Conservation (phyloP, 1,140 invertebrate species). For the Drosophila azteca region DNA sequence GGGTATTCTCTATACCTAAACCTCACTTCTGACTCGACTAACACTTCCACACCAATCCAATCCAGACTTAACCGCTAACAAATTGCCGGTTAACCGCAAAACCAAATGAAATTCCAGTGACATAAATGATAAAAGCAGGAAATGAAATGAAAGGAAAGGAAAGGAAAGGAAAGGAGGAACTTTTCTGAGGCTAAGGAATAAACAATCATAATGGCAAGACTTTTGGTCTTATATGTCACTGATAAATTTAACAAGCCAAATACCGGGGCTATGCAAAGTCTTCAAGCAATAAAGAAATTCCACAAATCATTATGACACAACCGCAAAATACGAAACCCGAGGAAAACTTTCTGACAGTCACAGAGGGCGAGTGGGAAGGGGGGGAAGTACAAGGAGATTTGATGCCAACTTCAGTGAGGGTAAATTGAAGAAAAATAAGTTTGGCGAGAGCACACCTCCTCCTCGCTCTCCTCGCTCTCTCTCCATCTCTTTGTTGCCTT, state of each 20-base stretch:
- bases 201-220: conserved; percentile 36
- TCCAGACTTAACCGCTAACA: neutral
- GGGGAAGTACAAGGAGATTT: conserved; percentile 23
- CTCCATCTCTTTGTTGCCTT: neutral
- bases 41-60: conserved; percentile 1
- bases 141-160: too few relatives aligned
- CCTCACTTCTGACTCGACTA: neutral
- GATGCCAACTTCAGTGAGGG: conserved; percentile 27
- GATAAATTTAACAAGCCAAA: conserved; percentile 35
- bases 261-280: conserved; percentile 33
- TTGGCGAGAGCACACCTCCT: conserved; percentile 39
- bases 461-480: conserved; percentile 1
- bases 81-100: conserved; percentile 15
- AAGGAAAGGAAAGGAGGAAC: neutral
- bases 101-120: conserved; percentile 35
- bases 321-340: conserved; percentile 60
- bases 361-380: neutral
- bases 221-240: conserved; percentile 19
- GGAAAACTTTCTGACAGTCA: conserved; percentile 56
- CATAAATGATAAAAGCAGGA: conserved; percentile 24
- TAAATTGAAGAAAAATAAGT: conserved; percentile 55
- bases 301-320: conserved; percentile 70
- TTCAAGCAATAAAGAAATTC: conserved; percentile 66
- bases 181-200: conserved; percentile 15
- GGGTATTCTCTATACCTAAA: too few relatives aligned